A percentile compares a stretch with the other conserved stretches of the same genome.
Evolutionary conservation across 2,888 invertebrate genomes (phyloP).

Genomic region (Pandemis corylana): DNA sequence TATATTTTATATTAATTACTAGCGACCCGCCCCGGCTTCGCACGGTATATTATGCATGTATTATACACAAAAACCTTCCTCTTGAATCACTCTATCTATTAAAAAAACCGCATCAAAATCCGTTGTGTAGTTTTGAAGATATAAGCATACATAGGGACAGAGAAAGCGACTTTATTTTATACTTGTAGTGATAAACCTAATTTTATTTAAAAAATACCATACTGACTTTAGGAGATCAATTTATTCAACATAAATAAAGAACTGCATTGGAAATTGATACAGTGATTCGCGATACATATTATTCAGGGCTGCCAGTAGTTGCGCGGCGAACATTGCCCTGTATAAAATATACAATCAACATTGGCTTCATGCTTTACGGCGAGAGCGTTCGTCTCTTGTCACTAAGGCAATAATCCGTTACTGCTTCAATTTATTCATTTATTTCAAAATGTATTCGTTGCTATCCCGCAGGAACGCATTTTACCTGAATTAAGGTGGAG

Average conservation of each 20-base stretch:
- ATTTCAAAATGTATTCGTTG: too few species aligned
- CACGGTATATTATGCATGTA: too few species aligned
- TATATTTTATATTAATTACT: background rate
- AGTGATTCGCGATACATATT: background rate
- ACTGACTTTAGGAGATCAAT: background rate
- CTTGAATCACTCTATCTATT: too few species aligned
- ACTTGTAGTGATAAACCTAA: too few species aligned
- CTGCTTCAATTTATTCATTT: background rate
- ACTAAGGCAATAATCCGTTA: background rate
- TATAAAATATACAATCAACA: slow-evolving; percentile 7
- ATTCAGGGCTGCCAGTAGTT: background rate
- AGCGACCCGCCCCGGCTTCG: too few species aligned
- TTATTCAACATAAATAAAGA: slow-evolving; percentile 3
- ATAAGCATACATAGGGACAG: too few species aligned
- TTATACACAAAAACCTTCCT: too few species aligned
- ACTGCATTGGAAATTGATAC: slow-evolving; percentile 2
- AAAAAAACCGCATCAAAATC: too few species aligned
- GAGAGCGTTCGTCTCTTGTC: background rate
- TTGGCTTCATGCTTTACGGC: background rate
- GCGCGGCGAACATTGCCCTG: background rate
- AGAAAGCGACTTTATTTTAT: too few species aligned
- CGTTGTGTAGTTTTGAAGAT: too few species aligned
- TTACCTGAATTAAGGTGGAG: too few species aligned
- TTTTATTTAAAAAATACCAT: background rate
- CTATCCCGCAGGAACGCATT: too few species aligned